Base-by-base conservation (phyloP, 2,888 invertebrate species). In the Lasioglossum vierecki region DNA sequence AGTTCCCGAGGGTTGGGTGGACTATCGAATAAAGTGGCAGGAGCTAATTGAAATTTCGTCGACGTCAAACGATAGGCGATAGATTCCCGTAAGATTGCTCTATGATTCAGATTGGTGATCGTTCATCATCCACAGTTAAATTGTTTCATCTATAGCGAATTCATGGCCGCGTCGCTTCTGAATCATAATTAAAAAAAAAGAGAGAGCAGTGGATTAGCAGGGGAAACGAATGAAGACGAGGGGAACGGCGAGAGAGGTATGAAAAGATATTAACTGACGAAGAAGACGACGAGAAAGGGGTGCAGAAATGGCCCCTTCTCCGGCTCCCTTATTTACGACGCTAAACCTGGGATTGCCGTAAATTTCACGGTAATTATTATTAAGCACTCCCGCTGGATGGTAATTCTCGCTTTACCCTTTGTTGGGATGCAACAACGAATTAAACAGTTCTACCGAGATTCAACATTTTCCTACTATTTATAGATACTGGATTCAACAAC, bases 351-450 rank as follows among this genome's bases (percentile, higher is more conserved):
- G 66, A 71, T 76, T 80, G 83, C 82, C 88, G 83, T 89, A 91
- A 90, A 87, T 91, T 82, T 80, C 87, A 4, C 68, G 18, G 74
- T 91, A 91, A 91, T 92, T 91, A 86, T 90, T 91, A 92, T 91
- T 91, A 92, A 92, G 88, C 89, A 85, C 84, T 66, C 72, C 78
- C 83, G 88, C 88, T 83, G 81, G 89, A 92, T 92, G 88, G 90
- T 91, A 91, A 92, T 90, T 92, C 91, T 91, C 85, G 66, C 80
- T 78, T 76, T 75, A 71, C 57, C 74, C 73, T 68, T 53, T 70
- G 73, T 83, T 84, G 82, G 78, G 44, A 57, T 39, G 15, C 74
- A 89, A 86, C 82, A 80, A 26, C 78, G 76, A 87, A 86, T 88
- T 88, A 87, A 81, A 68, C 39, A 11, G 22, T 68, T 11, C 39